These are phyloP conservation scores for Drosophila lowei DNA, from an alignment of 1,140 invertebrate genomes.

Conservation along the genomic window DNA sequence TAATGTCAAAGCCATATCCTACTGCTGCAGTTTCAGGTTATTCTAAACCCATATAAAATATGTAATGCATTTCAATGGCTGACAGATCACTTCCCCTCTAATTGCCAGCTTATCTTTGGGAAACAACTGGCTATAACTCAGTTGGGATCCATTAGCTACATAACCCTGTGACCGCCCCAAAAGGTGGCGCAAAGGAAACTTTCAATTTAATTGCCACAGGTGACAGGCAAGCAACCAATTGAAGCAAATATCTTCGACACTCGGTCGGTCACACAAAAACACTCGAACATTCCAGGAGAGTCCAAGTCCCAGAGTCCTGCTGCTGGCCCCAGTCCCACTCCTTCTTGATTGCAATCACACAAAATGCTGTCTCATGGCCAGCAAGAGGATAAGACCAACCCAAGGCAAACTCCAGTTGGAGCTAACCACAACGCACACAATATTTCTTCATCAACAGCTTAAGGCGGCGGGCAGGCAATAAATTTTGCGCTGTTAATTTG, in stretches of 20 bases:
- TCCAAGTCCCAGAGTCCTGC: background rate
- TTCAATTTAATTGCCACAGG: slow-evolving; percentile 57
- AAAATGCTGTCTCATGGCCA: slow-evolving; percentile 68
- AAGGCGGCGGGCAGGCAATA: slow-evolving; percentile 79
- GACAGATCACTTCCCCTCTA: slow-evolving; percentile 27
- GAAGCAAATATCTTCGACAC: slow-evolving; percentile 41
- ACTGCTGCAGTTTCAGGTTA: too few relatives aligned
- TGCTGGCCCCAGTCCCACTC: background rate
- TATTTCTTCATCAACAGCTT: slow-evolving; percentile 81
- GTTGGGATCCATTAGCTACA: slow-evolving; percentile 36
- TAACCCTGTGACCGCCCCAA: slow-evolving; percentile 13
- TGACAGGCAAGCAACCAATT: slow-evolving; percentile 30
- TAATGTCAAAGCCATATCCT: too few relatives aligned
- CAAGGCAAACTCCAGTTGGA: slow-evolving; percentile 13
- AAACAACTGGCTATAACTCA: slow-evolving; percentile 36
- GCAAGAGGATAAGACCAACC: slow-evolving; percentile 32
- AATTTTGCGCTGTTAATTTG: slow-evolving; percentile 81
- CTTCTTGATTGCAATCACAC: slow-evolving; percentile 53
- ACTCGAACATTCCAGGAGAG: background rate
- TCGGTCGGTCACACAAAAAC: slow-evolving; percentile 18
- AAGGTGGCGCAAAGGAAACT: background rate
- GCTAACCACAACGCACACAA: slow-evolving; percentile 51
- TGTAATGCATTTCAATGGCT: too few relatives aligned
- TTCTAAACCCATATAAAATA: too few relatives aligned
- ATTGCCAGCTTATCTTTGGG: slow-evolving; percentile 34